Percentiles rank a stretch among this genome's conserved stretches.
These are phyloP conservation scores for Aspidiotus destructor DNA, from an alignment of 2,888 invertebrate genomes.

Conservation along the genomic window DNA sequence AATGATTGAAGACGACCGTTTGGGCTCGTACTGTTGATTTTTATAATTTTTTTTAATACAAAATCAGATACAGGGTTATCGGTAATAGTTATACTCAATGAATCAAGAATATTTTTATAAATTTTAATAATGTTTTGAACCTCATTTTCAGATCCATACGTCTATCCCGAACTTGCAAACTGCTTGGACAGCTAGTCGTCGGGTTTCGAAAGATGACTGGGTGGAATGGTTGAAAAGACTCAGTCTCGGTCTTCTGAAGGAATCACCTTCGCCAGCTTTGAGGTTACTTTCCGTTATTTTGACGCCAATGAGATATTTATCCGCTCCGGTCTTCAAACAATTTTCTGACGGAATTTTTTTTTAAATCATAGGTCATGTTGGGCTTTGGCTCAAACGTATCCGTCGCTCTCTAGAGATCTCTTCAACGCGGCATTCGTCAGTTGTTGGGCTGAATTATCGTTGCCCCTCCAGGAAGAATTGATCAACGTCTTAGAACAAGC, in stretches of 20 bases:
- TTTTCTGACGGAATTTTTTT: background rate
- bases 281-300: conserved; percentile 40
- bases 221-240: conserved; percentile 89
- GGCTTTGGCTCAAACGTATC: conserved; percentile 85
- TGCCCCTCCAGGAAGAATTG: conserved; percentile 69
- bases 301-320: background rate
- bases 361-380: conserved; percentile 63
- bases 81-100: no score
- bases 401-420: conserved; percentile 81
- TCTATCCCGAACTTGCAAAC: conserved; percentile 74
- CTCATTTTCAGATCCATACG: conserved; percentile 54
- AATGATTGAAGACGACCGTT: no score
- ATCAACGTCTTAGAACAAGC: conserved; percentile 81
- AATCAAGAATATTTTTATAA: no score
- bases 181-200: conserved; percentile 82
- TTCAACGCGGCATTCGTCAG: conserved; percentile 99
- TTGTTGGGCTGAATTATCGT: conserved; percentile 92
- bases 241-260: conserved; percentile 85
- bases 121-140: background rate
- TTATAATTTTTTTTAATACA: no score
- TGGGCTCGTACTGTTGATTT: no score
- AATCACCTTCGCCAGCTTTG: conserved; percentile 89
- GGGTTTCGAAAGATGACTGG: conserved; percentile 98
- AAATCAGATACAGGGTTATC: no score
- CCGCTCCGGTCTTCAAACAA: background rate